Conservation (phyloP, 2,113 vertebrate genomes). For the Nothoprocta perdicaria region DNA sequence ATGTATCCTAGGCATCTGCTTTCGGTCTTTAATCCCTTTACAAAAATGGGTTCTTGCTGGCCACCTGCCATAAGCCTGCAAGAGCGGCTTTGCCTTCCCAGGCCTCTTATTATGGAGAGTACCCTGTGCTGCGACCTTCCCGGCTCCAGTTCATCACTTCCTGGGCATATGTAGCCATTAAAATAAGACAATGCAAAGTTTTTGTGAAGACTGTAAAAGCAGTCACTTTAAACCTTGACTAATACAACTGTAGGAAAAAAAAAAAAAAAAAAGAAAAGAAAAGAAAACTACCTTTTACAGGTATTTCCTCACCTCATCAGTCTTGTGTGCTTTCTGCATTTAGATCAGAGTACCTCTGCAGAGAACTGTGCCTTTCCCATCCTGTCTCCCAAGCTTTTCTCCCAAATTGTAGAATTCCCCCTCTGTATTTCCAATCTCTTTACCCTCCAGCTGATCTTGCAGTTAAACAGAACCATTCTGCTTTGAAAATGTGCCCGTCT, state of each 20-base stretch:
- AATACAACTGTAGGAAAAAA: not conserved
- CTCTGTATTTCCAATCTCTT: not conserved
- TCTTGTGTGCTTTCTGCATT: not conserved
- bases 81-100: slow-evolving; percentile 25
- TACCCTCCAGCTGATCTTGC: not conserved
- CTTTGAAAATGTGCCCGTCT: not conserved
- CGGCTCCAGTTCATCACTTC: not conserved
- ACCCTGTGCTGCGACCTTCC: not conserved
- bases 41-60: slow-evolving; percentile 38
- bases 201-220: not conserved
- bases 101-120: not conserved
- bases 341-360: not conserved
- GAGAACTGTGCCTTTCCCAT: not conserved
- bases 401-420: not conserved
- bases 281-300: not conserved
- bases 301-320: not conserved
- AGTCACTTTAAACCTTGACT: not conserved
- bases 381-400: not conserved
- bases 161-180: not conserved
- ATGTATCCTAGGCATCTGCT: slow-evolving; percentile 28
- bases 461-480: slow-evolving; percentile 15
- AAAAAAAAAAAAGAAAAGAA: not conserved
- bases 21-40: slow-evolving; percentile 45
- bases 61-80: slow-evolving; percentile 16
- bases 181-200: not conserved